Percentiles rank a stretch among this genome's conserved stretches.
phyloP scores from a whole-genome alignment of 2,888 invertebrate species.

The Mimachlamys varia region DNA sequence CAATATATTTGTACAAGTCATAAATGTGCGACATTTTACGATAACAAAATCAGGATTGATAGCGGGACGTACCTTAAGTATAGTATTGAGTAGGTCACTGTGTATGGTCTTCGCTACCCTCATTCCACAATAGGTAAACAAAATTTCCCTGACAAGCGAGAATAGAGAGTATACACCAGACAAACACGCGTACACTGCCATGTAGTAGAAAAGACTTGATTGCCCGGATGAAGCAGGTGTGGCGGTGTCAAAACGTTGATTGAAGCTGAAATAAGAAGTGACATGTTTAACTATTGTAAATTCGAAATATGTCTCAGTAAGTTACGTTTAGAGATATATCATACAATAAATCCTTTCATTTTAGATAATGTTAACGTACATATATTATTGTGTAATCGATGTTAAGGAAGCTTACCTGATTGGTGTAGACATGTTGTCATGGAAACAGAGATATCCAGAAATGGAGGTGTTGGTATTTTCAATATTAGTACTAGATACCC shows the following conservation, averaged over 20 bases:
- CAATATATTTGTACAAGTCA: not conserved
- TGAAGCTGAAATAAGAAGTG: not conserved
- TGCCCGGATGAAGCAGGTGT: not conserved
- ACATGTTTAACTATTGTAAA: not conserved
- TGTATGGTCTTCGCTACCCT: conserved; percentile 93
- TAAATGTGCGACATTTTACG: not conserved
- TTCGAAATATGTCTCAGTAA: too few species aligned
- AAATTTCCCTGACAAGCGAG: conserved; percentile 93
- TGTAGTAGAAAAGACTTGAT: conserved; percentile 59
- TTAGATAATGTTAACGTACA: not conserved
- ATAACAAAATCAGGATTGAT: not conserved
- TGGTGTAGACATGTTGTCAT: conserved; percentile 10
- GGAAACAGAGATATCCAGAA: not conserved
- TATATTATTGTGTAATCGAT: not conserved
- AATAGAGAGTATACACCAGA: conserved; percentile 91
- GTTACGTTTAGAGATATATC: not conserved
- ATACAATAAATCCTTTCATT: not conserved
- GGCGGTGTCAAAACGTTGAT: not conserved
- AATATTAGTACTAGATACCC: conserved; percentile 86
- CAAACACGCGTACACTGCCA: conserved; percentile 89
- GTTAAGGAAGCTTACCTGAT: not conserved
- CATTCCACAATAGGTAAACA: conserved; percentile 97
- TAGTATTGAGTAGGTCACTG: conserved; percentile 85
- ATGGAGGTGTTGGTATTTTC: not conserved
- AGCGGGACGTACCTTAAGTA: conserved; percentile 83